Evolutionary conservation across 2,113 vertebrate genomes (phyloP).

Genomic region (Brevimyrus niger): DNA sequence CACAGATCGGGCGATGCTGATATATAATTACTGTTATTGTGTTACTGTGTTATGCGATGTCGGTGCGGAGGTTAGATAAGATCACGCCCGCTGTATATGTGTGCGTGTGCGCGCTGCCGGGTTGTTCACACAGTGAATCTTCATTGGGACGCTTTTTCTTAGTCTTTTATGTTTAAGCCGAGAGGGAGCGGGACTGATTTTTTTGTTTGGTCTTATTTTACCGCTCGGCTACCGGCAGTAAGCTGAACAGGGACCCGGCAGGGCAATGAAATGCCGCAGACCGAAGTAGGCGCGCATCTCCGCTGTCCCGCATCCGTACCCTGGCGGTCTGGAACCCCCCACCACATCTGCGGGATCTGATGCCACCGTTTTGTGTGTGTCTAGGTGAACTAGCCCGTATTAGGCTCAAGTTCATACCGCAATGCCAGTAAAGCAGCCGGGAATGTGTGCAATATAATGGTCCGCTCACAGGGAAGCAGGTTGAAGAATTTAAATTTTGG

Average conservation of each 20-base stretch:
- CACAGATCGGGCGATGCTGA: not conserved
- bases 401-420: not conserved
- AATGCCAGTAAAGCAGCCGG: not conserved
- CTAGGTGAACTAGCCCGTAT: not conserved
- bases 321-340: not conserved
- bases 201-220: not conserved
- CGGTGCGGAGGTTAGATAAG: not conserved
- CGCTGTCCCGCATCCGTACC: not conserved
- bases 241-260: not conserved
- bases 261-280: not conserved
- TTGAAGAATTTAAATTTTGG: not conserved
- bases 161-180: not conserved
- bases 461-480: not conserved
- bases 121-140: not conserved
- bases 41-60: not conserved
- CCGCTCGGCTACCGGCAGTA: not conserved
- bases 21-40: not conserved
- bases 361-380: not conserved
- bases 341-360: not conserved
- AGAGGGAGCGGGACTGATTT: not conserved
- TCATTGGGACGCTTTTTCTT: not conserved
- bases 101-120: not conserved
- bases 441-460: not conserved
- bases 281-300: not conserved
- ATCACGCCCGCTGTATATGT: not conserved